Evolutionary conservation across 2,113 vertebrate species (phyloP).

Genomic region (Hepsetus odoe): DNA sequence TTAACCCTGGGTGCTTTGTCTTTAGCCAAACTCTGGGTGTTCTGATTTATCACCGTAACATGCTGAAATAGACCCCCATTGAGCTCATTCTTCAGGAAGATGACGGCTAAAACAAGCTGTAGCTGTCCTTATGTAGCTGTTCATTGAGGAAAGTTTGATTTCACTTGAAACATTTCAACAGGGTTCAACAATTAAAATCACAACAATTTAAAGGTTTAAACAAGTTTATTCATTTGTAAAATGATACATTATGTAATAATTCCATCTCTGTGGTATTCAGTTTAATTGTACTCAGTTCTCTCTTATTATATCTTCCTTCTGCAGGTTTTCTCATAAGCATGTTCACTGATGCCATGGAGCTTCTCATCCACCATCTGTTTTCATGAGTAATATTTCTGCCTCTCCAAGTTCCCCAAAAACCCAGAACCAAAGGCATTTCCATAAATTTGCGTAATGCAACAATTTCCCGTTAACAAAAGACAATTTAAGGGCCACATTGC

Average conservation of each 20-base stretch:
- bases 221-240: background rate
- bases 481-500: slow-evolving; percentile 70
- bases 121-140: slow-evolving; percentile 4
- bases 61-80: background rate
- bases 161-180: background rate
- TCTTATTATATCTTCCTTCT: background rate
- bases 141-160: background rate
- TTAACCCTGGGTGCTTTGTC: slow-evolving; percentile 52
- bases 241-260: background rate
- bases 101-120: background rate
- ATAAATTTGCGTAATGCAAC: slow-evolving; percentile 82
- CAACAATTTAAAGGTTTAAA: background rate
- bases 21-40: slow-evolving; percentile 27
- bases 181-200: background rate
- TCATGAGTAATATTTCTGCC: slow-evolving; percentile 65
- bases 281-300: no score
- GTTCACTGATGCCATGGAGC: background rate
- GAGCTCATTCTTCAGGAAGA: slow-evolving; percentile 21
- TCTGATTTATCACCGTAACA: slow-evolving; percentile 37
- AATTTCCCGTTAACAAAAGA: slow-evolving; percentile 71
- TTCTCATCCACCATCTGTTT: slow-evolving; percentile 33
- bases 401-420: slow-evolving; percentile 72
- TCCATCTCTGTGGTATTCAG: background rate
- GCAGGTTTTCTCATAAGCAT: background rate
- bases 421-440: slow-evolving; percentile 69